phyloP scores from a whole-genome alignment of 2,797 vertebrate species.

The Kryptopterus vitreolus region DNA sequence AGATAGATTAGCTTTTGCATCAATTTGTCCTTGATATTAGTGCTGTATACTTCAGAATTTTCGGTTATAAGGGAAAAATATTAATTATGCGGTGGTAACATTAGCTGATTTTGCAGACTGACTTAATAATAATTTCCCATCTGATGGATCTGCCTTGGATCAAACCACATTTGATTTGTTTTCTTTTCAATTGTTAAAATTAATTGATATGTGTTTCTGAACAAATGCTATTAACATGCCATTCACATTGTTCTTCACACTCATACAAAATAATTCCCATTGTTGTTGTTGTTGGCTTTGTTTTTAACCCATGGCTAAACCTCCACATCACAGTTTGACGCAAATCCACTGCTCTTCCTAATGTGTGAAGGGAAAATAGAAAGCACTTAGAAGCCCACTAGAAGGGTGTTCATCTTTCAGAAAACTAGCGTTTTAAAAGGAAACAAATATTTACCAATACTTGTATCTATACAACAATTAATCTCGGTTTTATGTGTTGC shows the following conservation, averaged over 20 bases:
- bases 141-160: neutral
- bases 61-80: neutral
- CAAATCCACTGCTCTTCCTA: neutral
- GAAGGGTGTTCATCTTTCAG: neutral
- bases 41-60: neutral
- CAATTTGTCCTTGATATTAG: neutral
- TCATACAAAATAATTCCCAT: constrained; percentile 17
- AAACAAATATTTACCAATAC: neutral
- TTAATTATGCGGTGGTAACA: neutral
- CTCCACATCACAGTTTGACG: constrained; percentile 14
- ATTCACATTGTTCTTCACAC: constrained; percentile 31
- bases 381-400: neutral
- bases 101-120: neutral
- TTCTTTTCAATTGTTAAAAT: neutral
- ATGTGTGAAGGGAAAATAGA: neutral
- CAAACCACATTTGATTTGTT: neutral
- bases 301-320: constrained; percentile 13
- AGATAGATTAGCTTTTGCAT: neutral
- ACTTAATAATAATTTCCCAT: neutral
- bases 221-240: constrained; percentile 35
- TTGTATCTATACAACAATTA: neutral
- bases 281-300: neutral
- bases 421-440: neutral
- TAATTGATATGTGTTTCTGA: neutral
- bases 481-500: neutral